Conservation (phyloP, 2,888 invertebrate species). For the Calameuta pallipes region DNA sequence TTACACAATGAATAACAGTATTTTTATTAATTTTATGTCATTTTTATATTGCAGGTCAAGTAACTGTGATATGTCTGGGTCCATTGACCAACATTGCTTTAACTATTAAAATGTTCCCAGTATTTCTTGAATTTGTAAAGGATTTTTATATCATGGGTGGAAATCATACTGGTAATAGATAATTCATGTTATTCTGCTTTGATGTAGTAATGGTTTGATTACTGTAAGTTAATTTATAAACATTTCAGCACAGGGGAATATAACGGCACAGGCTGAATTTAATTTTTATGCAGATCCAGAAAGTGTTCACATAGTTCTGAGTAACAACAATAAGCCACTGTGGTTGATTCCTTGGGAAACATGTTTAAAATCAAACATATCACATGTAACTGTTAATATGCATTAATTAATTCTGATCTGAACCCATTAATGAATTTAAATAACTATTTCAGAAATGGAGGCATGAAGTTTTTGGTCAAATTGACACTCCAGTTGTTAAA, state of each 20-base stretch:
- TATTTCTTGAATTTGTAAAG: conserved; percentile 73
- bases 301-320: conserved; percentile 79
- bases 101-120: conserved; percentile 76
- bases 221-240: not conserved
- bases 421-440: conserved; percentile 58
- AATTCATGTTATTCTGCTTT: not conserved
- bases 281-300: conserved; percentile 84
- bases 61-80: conserved; percentile 76
- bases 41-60: conserved; percentile 67
- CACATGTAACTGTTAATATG: conserved; percentile 56
- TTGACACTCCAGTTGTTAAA: conserved; percentile 46
- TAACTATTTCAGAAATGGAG: conserved; percentile 59
- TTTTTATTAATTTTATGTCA: conserved; percentile 11
- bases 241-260: conserved; percentile 68
- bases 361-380: conserved; percentile 63
- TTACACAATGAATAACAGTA: not conserved
- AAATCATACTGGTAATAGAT: conserved; percentile 74
- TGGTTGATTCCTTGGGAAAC: conserved; percentile 79
- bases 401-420: conserved; percentile 49
- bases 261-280: conserved; percentile 76
- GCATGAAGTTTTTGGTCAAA: conserved; percentile 49
- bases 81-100: conserved; percentile 85
- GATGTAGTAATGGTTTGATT: not conserved
- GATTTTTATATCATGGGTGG: conserved; percentile 85
- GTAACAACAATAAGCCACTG: conserved; percentile 70